Evolutionary conservation across 2,113 vertebrate species (phyloP).

Genomic region (Crocuta crocuta): DNA sequence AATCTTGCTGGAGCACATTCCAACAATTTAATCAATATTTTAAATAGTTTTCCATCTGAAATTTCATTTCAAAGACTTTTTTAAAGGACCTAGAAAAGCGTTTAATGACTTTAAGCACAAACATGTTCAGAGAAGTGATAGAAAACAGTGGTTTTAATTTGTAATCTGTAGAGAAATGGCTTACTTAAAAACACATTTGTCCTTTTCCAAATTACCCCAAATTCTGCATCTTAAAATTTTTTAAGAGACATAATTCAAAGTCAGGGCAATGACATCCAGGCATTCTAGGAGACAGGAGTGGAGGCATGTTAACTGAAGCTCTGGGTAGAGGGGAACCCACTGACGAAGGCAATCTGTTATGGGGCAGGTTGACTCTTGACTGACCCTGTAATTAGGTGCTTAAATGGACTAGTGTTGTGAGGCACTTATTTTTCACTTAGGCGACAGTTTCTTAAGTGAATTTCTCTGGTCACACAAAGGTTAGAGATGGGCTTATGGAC

Average conservation of each 20-base stretch:
- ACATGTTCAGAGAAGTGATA: not conserved
- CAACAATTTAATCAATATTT: not conserved
- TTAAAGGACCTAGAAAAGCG: not conserved
- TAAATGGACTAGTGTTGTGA: slow-evolving; percentile 25
- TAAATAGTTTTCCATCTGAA: not conserved
- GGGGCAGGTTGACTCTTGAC: not conserved
- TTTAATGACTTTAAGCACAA: not conserved
- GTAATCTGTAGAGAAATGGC: not conserved
- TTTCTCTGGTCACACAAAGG: slow-evolving; percentile 49
- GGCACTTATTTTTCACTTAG: slow-evolving; percentile 71
- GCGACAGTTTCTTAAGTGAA: slow-evolving; percentile 67
- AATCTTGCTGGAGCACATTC: not conserved
- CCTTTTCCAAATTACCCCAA: not conserved
- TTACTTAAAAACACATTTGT: not conserved
- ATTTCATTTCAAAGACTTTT: slow-evolving; percentile 7
- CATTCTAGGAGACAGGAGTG: not conserved
- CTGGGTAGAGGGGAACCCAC: not conserved
- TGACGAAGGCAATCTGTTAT: not conserved
- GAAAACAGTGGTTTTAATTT: not conserved
- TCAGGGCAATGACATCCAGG: not conserved
- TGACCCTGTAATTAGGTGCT: slow-evolving; percentile 66
- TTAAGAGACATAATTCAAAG: not conserved
- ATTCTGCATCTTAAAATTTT: not conserved
- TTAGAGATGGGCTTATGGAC: slow-evolving; percentile 36
- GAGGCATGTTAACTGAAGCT: not conserved